These are phyloP conservation scores for Karalla daura DNA, from an alignment of 2,797 vertebrate genomes.

Conservation along the genomic window DNA sequence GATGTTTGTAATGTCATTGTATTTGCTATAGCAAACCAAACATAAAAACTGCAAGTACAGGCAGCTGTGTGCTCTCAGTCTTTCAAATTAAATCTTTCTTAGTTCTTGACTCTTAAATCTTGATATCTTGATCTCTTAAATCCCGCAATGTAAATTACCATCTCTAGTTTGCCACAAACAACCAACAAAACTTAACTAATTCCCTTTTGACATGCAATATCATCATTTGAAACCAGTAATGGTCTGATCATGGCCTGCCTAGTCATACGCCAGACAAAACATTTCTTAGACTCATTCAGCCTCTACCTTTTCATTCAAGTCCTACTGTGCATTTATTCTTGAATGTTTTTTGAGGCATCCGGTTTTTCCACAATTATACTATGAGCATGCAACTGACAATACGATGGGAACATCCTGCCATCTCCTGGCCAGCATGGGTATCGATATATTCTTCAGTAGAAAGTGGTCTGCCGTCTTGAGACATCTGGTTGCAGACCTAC, in stretches of 20 bases:
- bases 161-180: background rate
- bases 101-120: background rate
- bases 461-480: slow-evolving; percentile 42
- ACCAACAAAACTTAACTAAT: background rate
- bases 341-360: slow-evolving; percentile 29
- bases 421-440: slow-evolving; percentile 69
- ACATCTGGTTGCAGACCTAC: slow-evolving; percentile 65
- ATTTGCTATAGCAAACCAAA: background rate
- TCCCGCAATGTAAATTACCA: background rate
- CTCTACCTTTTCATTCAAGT: slow-evolving; percentile 65
- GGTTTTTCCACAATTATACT: slow-evolving; percentile 21
- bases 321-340: slow-evolving; percentile 32
- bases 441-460: slow-evolving; percentile 8
- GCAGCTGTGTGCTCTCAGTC: background rate
- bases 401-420: slow-evolving; percentile 79
- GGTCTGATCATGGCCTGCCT: slow-evolving; percentile 14
- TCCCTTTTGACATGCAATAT: slow-evolving; percentile 10
- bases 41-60: background rate
- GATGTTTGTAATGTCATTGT: background rate
- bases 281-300: slow-evolving; percentile 50
- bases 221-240: background rate
- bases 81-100: background rate
- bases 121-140: too few relatives aligned
- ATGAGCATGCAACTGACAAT: background rate
- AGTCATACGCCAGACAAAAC: slow-evolving; percentile 33